Evolutionary conservation across 2,797 vertebrate species (phyloP).

Genomic region (Dryobates pubescens): DNA sequence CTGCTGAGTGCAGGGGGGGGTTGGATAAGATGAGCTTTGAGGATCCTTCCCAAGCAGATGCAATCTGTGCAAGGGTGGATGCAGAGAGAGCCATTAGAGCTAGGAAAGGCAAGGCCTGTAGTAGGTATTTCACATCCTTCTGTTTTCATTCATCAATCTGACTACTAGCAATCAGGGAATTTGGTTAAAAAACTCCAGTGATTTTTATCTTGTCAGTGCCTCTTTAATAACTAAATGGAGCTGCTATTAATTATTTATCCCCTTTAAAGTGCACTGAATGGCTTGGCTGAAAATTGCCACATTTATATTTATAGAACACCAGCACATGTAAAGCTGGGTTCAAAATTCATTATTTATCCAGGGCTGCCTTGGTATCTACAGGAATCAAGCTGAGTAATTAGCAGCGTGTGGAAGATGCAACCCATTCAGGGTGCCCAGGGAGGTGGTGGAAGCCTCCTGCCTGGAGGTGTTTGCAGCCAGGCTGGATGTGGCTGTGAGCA

Average conservation of each 20-base stretch:
- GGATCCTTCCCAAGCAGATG: too few species aligned
- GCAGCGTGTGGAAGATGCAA: not conserved
- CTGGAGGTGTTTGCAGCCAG: too few species aligned
- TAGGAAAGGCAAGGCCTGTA: not conserved
- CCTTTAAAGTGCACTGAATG: conserved; percentile 41
- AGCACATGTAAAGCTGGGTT: not conserved
- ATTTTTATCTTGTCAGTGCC: conserved; percentile 36
- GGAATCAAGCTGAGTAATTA: conserved; percentile 22
- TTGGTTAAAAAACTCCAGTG: conserved; percentile 33
- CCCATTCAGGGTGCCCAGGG: not conserved
- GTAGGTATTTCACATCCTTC: conserved; percentile 4
- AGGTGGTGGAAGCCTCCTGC: too few species aligned
- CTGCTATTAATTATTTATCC: conserved; percentile 63
- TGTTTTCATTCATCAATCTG: conserved; percentile 17
- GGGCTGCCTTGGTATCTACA: conserved; percentile 27
- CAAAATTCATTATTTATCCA: conserved; percentile 60
- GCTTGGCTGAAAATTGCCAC: conserved; percentile 33
- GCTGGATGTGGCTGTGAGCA: too few species aligned
- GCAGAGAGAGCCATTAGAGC: not conserved
- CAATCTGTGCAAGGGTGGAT: too few species aligned
- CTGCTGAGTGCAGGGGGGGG: too few species aligned
- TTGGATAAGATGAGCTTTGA: too few species aligned
- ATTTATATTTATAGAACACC: conserved; percentile 50
- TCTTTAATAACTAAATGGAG: conserved; percentile 59
- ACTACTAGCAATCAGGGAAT: conserved; percentile 3